These are phyloP conservation scores for Tyrophagus putrescentiae DNA, from an alignment of 1,140 invertebrate species.

Conservation along the genomic window DNA sequence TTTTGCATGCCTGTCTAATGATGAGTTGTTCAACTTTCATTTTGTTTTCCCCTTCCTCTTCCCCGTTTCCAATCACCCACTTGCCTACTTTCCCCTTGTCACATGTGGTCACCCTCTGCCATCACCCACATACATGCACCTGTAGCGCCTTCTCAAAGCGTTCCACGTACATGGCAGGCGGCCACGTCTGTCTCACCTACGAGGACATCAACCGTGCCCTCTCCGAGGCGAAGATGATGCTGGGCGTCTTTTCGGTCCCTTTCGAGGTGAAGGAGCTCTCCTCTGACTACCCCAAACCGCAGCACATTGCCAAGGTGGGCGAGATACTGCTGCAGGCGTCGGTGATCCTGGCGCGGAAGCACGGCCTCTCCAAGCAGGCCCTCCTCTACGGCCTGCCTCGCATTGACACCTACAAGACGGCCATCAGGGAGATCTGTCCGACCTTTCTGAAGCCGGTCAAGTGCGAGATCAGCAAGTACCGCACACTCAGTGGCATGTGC, in stretches of 20 bases:
- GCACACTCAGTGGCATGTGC: slow-evolving; percentile 74
- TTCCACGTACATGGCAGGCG: slow-evolving; percentile 33
- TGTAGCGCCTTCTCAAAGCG: slow-evolving; percentile 8
- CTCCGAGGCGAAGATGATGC: slow-evolving; percentile 59
- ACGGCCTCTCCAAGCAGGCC: slow-evolving; percentile 61
- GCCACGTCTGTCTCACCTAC: slow-evolving; percentile 72
- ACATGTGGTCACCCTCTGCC: background rate
- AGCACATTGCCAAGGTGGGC: slow-evolving; percentile 27
- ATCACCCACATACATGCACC: too few relatives aligned
- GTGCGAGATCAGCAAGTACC: slow-evolving; percentile 39
- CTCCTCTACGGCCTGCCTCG: slow-evolving; percentile 69
- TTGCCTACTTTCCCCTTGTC: background rate
- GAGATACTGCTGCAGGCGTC: slow-evolving; percentile 57
- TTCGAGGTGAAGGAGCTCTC: slow-evolving; percentile 28
- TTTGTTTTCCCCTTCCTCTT: too few relatives aligned
- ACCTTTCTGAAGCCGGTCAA: slow-evolving; percentile 70
- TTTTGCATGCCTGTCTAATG: background rate
- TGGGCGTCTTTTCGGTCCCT: slow-evolving; percentile 27
- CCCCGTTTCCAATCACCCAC: too few relatives aligned
- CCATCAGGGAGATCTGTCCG: slow-evolving; percentile 70
- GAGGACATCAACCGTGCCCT: slow-evolving; percentile 78
- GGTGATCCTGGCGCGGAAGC: slow-evolving; percentile 65
- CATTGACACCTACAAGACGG: slow-evolving; percentile 74
- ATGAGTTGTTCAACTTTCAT: too few relatives aligned
- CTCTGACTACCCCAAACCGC: slow-evolving; percentile 27